Conservation (phyloP, 2,888 invertebrate species). For the Sesia apiformis region DNA sequence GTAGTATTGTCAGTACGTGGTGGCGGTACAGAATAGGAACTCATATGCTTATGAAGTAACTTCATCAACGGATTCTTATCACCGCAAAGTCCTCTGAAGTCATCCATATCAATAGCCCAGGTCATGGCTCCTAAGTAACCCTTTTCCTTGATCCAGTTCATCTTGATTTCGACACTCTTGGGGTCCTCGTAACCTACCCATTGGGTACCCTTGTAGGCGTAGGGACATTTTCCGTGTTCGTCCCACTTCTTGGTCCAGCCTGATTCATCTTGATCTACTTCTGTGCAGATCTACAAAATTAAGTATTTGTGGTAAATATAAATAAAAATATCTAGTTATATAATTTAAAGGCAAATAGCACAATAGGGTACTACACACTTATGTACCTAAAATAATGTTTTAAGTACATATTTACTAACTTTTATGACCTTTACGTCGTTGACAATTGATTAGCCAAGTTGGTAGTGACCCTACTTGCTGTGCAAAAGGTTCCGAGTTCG, state of each 20-base stretch:
- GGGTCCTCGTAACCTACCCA: slow-evolving; percentile 94
- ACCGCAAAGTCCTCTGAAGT: slow-evolving; percentile 89
- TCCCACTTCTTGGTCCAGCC: slow-evolving; percentile 92
- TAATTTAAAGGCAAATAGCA: no score
- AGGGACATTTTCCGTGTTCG: slow-evolving; percentile 86
- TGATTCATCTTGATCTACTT: slow-evolving; percentile 78
- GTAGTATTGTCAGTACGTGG: slow-evolving; percentile 77
- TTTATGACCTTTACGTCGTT: no score
- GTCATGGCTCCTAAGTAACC: slow-evolving; percentile 90
- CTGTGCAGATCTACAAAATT: slow-evolving; percentile 80
- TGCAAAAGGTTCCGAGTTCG: no score
- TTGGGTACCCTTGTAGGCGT: slow-evolving; percentile 88
- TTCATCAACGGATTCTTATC: slow-evolving; percentile 83
- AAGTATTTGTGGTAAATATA: background rate
- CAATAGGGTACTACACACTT: no score
- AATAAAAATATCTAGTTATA: no score
- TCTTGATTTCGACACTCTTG: slow-evolving; percentile 88
- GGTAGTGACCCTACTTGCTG: no score
- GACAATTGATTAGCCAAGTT: no score
- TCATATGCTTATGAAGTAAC: slow-evolving; percentile 83
- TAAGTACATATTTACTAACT: no score
- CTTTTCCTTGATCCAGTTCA: slow-evolving; percentile 89
- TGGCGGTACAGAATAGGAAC: slow-evolving; percentile 79
- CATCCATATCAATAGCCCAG: slow-evolving; percentile 96
- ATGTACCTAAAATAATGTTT: no score